A percentile compares a stretch with the other conserved stretches of the same genome.
These are phyloP conservation scores for Xenops minutus DNA, from an alignment of 2,797 vertebrate species.

Conservation along the genomic window DNA sequence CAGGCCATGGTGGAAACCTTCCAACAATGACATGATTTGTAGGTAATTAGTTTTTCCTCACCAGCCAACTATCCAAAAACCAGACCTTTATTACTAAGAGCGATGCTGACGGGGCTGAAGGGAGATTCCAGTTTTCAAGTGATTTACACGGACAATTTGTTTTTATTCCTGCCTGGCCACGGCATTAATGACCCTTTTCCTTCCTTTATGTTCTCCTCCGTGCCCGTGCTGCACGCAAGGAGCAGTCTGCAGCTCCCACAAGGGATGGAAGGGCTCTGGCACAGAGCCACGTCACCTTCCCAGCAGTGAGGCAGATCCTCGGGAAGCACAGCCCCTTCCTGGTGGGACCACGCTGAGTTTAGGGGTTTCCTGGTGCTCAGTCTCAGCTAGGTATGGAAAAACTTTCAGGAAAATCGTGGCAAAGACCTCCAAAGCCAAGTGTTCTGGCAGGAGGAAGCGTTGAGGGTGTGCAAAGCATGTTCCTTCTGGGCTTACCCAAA, in stretches of 20 bases:
- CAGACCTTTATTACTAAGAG: not conserved
- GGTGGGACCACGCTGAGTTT: not conserved
- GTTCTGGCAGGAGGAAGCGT: not conserved
- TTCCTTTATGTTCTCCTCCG: not conserved
- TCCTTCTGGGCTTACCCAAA: not conserved
- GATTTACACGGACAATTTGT: not conserved
- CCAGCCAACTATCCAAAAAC: not conserved
- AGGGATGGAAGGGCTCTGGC: slow-evolving; percentile 48
- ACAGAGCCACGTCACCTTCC: slow-evolving; percentile 52
- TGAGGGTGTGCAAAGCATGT: not conserved
- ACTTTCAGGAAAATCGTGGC: not conserved
- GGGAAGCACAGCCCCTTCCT: slow-evolving; percentile 61
- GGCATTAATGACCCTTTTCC: not conserved
- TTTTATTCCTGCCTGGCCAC: not conserved
- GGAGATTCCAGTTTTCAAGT: not conserved
- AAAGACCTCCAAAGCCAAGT: not conserved
- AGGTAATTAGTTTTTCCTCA: not conserved
- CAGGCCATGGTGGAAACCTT: not conserved
- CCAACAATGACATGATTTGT: not conserved
- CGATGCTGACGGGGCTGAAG: not conserved
- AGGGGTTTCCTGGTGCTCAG: not conserved
- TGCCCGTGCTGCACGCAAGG: not conserved
- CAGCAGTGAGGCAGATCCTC: slow-evolving; percentile 57
- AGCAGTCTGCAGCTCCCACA: not conserved
- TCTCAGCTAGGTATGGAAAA: not conserved